These are phyloP conservation scores for Rallus limicola DNA, from an alignment of 2,113 vertebrate species.

Conservation along the genomic window DNA sequence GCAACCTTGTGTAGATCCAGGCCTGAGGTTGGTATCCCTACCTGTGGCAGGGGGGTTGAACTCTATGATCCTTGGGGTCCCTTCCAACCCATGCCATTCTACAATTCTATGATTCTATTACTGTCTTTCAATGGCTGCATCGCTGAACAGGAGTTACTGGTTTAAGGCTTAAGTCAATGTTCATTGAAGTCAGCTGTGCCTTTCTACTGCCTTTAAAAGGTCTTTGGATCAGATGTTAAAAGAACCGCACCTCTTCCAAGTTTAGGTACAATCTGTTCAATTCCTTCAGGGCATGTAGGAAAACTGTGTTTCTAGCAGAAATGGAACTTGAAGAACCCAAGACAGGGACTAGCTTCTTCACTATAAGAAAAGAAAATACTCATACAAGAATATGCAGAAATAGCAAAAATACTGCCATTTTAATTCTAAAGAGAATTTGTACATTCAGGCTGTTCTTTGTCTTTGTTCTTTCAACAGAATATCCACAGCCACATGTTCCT, in stretches of 20 bases:
- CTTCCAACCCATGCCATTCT: too few relatives aligned
- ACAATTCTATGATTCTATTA: not conserved
- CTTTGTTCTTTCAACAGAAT: not conserved
- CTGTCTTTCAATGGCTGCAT: not conserved
- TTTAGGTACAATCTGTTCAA: not conserved
- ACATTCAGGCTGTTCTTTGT: not conserved
- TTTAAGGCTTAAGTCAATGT: not conserved
- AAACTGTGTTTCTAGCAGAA: not conserved
- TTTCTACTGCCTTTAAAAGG: not conserved
- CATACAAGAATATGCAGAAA: not conserved
- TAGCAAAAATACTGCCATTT: not conserved
- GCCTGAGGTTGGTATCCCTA: too few relatives aligned
- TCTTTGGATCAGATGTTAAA: not conserved
- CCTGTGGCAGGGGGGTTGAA: too few relatives aligned
- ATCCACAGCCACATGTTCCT: not conserved
- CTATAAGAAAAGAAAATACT: not conserved
- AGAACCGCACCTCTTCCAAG: not conserved
- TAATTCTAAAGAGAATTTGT: not conserved
- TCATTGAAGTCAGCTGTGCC: rapidly evolving
- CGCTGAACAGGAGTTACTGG: not conserved
- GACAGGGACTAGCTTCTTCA: not conserved
- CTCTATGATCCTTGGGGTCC: too few relatives aligned
- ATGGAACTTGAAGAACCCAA: not conserved
- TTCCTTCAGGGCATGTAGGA: not conserved
- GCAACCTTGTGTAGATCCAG: too few relatives aligned